Percentiles rank a stretch among this genome's conserved stretches.
Evolutionary conservation across 2,888 invertebrate genomes (phyloP).

Genomic region (Dermolepida albohirtum): DNA sequence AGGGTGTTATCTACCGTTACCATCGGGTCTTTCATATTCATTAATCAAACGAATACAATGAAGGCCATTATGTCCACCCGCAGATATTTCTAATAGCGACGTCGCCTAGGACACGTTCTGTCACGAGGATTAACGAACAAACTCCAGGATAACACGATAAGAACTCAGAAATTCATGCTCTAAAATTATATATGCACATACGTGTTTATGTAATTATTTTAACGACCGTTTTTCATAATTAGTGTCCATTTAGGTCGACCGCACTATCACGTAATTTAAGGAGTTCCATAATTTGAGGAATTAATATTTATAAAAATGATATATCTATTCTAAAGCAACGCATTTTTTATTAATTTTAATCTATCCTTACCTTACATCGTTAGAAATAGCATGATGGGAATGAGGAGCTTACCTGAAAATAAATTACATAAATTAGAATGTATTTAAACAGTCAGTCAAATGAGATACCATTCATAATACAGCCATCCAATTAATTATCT

Average conservation of each 20-base stretch:
- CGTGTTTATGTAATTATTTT: constrained; percentile 21
- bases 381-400: too few species aligned
- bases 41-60: constrained; percentile 52
- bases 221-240: constrained; percentile 31
- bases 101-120: constrained; percentile 45
- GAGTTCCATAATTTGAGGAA: background rate
- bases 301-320: too few species aligned
- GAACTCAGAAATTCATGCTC: constrained; percentile 39
- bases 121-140: constrained; percentile 43
- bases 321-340: too few species aligned
- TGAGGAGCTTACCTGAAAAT: too few species aligned
- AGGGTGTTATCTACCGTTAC: constrained; percentile 51
- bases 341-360: too few species aligned
- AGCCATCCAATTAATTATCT: too few species aligned
- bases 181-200: constrained; percentile 26
- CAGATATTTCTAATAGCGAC: constrained; percentile 50
- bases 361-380: too few species aligned
- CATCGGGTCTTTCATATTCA: constrained; percentile 53
- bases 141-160: constrained; percentile 42
- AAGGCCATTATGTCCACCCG: constrained; percentile 48
- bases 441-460: too few species aligned
- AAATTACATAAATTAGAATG: too few species aligned
- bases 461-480: too few species aligned
- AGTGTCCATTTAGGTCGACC: constrained; percentile 35
- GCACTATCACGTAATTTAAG: constrained; percentile 1